These are phyloP conservation scores for Orchesella flavescens DNA, from an alignment of 2,888 invertebrate species.

Conservation along the genomic window DNA sequence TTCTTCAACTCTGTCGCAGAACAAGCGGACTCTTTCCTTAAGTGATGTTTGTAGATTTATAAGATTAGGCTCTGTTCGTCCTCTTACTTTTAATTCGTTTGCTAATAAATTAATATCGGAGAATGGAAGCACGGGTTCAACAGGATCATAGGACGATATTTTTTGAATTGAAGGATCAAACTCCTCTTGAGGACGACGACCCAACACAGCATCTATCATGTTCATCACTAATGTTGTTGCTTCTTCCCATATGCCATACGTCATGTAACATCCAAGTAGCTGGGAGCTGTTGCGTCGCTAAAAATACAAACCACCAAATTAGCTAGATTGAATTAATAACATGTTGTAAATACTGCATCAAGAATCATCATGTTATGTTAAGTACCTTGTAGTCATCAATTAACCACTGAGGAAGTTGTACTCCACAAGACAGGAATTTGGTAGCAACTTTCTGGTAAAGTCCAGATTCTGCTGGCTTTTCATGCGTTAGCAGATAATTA, in stretches of 20 bases:
- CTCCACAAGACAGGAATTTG: slow-evolving; percentile 60
- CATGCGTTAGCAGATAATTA: slow-evolving; percentile 66
- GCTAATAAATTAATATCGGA: slow-evolving; percentile 66
- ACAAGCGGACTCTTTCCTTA: slow-evolving; percentile 60
- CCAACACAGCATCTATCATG: slow-evolving; percentile 69
- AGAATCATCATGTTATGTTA: no score
- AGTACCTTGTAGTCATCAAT: slow-evolving; percentile 70
- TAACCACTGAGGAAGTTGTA: slow-evolving; percentile 69
- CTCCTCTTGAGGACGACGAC: slow-evolving; percentile 62
- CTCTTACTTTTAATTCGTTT: slow-evolving; percentile 59
- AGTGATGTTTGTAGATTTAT: slow-evolving; percentile 22
- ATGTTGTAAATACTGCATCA: background rate
- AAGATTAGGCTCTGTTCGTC: background rate
- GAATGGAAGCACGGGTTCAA: slow-evolving; percentile 67
- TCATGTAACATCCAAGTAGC: slow-evolving; percentile 67
- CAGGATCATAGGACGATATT: slow-evolving; percentile 66
- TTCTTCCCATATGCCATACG: slow-evolving; percentile 69
- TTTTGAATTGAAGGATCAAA: slow-evolving; percentile 68
- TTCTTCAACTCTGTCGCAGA: slow-evolving; percentile 67
- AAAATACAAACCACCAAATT: slow-evolving; percentile 12
- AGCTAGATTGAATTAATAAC: slow-evolving; percentile 1
- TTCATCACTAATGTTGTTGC: slow-evolving; percentile 64
- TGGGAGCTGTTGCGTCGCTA: slow-evolving; percentile 67
- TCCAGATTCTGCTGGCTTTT: slow-evolving; percentile 62
- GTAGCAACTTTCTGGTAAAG: slow-evolving; percentile 66